Evolutionary conservation across 1,140 invertebrate genomes (phyloP), one percentile per base, ranked within the genome.

Genomic region (Lucilia cuprina): DNA sequence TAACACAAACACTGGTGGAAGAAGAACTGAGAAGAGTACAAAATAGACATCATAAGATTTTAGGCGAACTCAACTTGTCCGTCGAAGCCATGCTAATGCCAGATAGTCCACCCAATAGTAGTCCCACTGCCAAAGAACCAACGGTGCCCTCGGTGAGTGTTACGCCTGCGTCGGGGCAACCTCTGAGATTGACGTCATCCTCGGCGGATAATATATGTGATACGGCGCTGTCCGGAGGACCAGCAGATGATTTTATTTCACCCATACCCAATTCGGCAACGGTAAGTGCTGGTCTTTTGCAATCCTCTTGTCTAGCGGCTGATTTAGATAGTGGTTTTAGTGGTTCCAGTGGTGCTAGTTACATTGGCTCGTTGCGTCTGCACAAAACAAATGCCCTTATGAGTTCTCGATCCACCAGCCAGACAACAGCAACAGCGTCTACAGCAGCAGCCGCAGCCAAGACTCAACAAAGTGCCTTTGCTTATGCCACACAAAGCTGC

Each of bases 41-140:
- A 89, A 94, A 93, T 85, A 93, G 95, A 35, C 96, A 97, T 91
- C 94, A 94, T 86, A 93, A 95, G 87, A 96, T 97, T 83, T 93
- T 97, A 82, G 96, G 96, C 49, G 96, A 97, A 89, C 91, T 97
- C 60, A 97, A 97, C 92, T 92, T 97, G 49, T 96, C 96, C 86
- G 95, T 96, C 47, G 96, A 97, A 91, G 96, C 96, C 74, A 97
- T 97, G 96, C 91, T 96, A 82, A 96, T 96, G 95, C 96, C 95
- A 14, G 93, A 92, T 74, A 91, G 91, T 86, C 87, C 87, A 55
- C 89, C 89, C 74, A 89, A 86, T 74, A 82, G 65, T 82, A 87
- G 86, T 86, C 86, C 85, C 21, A 87, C 86, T 85, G 25, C 85
- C 84, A 30, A 92, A 91, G 77, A 90, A 89, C 41, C 91, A 91